These are phyloP conservation scores for Ylistrum balloti DNA, from an alignment of 1,140 invertebrate genomes.

Conservation along the genomic window DNA sequence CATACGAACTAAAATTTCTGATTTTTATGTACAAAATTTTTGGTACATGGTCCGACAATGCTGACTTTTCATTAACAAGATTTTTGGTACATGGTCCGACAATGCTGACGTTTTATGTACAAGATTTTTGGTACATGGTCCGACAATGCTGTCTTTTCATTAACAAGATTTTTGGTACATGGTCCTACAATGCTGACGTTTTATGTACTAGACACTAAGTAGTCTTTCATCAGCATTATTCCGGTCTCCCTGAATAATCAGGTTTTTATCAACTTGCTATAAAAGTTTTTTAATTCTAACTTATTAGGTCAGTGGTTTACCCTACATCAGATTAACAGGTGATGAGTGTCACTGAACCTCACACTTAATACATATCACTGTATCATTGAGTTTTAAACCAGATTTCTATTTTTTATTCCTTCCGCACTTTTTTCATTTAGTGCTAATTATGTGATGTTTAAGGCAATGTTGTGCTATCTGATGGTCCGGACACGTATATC, in stretches of 20 bases:
- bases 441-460: conserved; percentile 14
- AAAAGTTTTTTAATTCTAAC: background rate
- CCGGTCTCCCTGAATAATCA: background rate
- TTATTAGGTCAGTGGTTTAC: background rate
- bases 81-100: background rate
- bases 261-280: background rate
- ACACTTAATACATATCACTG: background rate
- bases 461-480: background rate
- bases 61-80: no score
- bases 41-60: background rate
- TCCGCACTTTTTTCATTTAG: background rate
- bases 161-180: background rate
- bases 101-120: background rate
- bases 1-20: background rate
- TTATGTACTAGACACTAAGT: background rate
- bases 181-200: background rate
- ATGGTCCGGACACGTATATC: background rate
- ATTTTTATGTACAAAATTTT: background rate
- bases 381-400: background rate
- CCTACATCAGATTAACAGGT: background rate
- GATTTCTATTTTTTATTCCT: background rate
- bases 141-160: background rate
- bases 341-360: background rate
- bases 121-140: background rate
- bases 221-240: background rate